These are phyloP conservation scores for Trichogramma pretiosum DNA, from an alignment of 1,140 invertebrate species.

Conservation along the genomic window DNA sequence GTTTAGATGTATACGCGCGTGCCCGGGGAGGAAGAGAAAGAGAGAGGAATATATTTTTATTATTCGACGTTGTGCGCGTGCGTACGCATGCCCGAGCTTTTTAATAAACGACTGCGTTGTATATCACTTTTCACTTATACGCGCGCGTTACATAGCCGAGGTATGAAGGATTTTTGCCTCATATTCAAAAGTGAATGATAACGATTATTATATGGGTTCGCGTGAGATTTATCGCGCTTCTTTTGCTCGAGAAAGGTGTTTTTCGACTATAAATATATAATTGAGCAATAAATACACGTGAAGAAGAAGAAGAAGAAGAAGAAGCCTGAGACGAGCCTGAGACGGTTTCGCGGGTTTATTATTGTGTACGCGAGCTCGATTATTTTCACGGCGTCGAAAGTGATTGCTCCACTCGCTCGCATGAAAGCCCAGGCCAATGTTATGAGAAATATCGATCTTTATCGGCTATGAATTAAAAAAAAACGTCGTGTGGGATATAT, in stretches of 20 bases:
- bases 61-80: constrained; percentile 10
- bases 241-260: too few species aligned
- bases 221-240: too few species aligned
- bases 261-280: too few species aligned
- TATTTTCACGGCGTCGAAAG: too few species aligned
- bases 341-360: neutral
- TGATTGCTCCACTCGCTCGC: too few species aligned
- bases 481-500: too few species aligned
- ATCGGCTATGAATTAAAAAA: neutral
- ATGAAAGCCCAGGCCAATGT: too few species aligned
- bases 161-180: constrained; percentile 9
- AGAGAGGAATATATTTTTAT: constrained; percentile 7
- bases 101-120: constrained; percentile 18
- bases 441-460: constrained; percentile 5
- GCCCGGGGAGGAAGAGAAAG: too few species aligned
- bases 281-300: neutral
- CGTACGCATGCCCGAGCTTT: constrained; percentile 3
- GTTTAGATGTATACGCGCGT: neutral
- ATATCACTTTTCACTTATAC: constrained; percentile 18
- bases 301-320: neutral
- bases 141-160: neutral
- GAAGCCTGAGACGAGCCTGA: neutral
- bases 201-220: constrained; percentile 1
- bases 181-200: constrained; percentile 16
- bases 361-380: neutral